These are phyloP conservation scores for Wasmannia auropunctata DNA, from an alignment of 1,140 invertebrate genomes.

Conservation along the genomic window DNA sequence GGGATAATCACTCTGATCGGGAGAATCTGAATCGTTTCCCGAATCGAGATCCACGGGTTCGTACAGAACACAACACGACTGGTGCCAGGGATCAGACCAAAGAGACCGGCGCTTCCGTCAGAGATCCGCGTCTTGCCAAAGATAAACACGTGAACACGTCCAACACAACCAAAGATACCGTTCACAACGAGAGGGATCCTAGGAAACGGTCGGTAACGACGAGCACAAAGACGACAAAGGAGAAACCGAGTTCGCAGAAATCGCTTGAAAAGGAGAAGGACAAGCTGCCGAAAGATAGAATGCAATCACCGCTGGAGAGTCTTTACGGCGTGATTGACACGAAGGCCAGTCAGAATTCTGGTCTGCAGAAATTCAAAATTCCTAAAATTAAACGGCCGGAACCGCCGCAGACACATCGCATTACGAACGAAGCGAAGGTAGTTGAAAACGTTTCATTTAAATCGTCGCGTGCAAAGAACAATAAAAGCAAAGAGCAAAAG, in stretches of 20 bases:
- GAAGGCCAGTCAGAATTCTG: slow-evolving; percentile 85
- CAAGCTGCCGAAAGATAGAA: slow-evolving; percentile 78
- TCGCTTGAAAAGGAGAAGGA: slow-evolving; percentile 67
- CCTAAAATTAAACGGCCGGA: slow-evolving; percentile 86
- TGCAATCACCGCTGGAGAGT: slow-evolving; percentile 86
- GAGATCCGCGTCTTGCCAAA: slow-evolving; percentile 68
- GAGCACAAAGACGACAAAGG: slow-evolving; percentile 23
- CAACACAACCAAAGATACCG: slow-evolving; percentile 8
- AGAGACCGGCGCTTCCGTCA: slow-evolving; percentile 10
- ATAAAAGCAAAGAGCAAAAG: neutral
- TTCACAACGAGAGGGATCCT: slow-evolving; percentile 58
- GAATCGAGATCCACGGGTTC: slow-evolving; percentile 70
- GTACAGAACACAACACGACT: slow-evolving; percentile 39
- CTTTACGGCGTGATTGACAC: slow-evolving; percentile 86
- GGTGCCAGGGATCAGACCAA: neutral
- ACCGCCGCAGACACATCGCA: slow-evolving; percentile 53
- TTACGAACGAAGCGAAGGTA: slow-evolving; percentile 12
- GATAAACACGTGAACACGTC: slow-evolving; percentile 56
- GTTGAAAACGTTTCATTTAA: neutral
- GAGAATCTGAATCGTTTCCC: slow-evolving; percentile 63
- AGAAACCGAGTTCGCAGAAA: slow-evolving; percentile 61
- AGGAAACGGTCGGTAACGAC: slow-evolving; percentile 50
- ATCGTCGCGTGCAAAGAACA: neutral
- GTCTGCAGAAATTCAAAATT: slow-evolving; percentile 88
- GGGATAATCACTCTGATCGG: slow-evolving; percentile 66